A percentile compares a stretch with the other conserved stretches of the same genome.
These are phyloP conservation scores for Phallusia fumigata DNA, from an alignment of 23 tunicate species.

Conservation along the genomic window DNA sequence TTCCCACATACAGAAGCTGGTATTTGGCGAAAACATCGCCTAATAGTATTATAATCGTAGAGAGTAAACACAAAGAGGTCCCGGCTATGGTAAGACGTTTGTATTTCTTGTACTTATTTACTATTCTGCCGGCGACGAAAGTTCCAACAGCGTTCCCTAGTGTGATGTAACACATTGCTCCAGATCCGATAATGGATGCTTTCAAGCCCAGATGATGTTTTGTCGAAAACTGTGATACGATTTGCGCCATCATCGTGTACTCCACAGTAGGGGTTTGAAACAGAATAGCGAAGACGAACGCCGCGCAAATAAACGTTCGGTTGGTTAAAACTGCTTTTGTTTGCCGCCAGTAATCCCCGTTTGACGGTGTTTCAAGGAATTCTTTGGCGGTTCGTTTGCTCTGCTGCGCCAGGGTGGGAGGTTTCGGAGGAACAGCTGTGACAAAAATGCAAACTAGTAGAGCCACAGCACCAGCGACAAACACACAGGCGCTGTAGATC, in stretches of 20 bases:
- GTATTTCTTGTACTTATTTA: background rate
- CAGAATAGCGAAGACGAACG: background rate
- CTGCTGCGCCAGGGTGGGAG: background rate
- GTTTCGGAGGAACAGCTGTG: background rate
- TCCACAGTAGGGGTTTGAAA: slow-evolving; percentile 3
- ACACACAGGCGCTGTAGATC: background rate
- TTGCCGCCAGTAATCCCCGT: background rate
- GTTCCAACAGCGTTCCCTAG: background rate
- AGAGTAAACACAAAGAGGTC: background rate
- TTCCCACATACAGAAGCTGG: background rate
- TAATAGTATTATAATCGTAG: background rate
- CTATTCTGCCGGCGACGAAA: background rate
- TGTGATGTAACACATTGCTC: background rate
- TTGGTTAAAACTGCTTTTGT: background rate
- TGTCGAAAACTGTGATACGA: background rate
- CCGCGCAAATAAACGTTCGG: background rate
- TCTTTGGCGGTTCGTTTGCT: background rate
- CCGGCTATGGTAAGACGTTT: background rate
- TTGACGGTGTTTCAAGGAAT: too few species aligned
- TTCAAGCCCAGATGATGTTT: background rate
- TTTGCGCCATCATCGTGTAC: background rate
- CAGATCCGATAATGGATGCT: background rate
- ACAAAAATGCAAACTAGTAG: background rate
- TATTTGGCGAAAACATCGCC: background rate
- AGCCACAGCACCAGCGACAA: background rate